Evolutionary conservation across 2,888 invertebrate species (phyloP), one percentile per base, ranked within the genome.

Genomic region (Biston stratarius): DNA sequence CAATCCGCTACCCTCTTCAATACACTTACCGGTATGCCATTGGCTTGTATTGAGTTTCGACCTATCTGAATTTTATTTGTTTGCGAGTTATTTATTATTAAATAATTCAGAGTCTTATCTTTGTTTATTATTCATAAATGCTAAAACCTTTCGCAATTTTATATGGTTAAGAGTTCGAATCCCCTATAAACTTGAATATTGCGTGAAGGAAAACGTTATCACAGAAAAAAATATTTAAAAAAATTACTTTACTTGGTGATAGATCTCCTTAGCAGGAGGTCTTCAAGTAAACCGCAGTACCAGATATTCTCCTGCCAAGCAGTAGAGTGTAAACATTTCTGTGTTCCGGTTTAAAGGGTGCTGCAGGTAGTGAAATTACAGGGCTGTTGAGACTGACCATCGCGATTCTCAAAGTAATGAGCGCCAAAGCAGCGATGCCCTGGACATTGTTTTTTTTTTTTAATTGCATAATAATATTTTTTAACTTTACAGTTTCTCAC

Each of bases 1-100:
- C 42, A 12, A 38, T 63, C 44, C 42, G 6, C 40, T 24, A 56
- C 12, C 75, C 77, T 69, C 64, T 71, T 74, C 83, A 84, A 85
- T 78, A 81, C 80, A 83, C 83, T 91, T 89, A 89, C 80, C 74
- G 79, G 75, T 82, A 82, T 85, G 87, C 83, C 84, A 89, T 86
- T 84, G 82, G 83, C 80, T 83, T 76, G 77, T 74, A 77, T 73
- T 75, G 68, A 72, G 66, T 67, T 73, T 65, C 69, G 67, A 64
- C 69, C 61, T 65, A 66, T 53, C 55, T 61, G 45, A 68, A 60
- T 67, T 67, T 67, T 67, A 59, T 72, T 64, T 61, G 48, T 61
- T 65, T 70, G 51, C 62, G n/a, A 65, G 42, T 52, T 61, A n/a
- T 42, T 49, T 59, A 48, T 49, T 51, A 59, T 59, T 49, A 59